phyloP scores from a whole-genome alignment of 2,888 invertebrate genomes.

The Clusia tigrina region DNA sequence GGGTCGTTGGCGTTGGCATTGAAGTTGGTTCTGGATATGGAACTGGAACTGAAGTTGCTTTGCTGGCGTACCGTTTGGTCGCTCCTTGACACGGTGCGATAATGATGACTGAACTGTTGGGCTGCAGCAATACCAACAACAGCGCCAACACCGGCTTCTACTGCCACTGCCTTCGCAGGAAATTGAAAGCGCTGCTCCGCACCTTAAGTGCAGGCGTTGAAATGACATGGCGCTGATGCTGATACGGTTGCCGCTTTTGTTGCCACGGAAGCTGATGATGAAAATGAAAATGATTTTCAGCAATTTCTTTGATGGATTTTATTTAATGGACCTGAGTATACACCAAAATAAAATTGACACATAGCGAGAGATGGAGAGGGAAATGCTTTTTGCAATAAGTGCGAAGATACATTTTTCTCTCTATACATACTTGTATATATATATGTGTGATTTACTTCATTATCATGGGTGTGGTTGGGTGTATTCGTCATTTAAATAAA shows the following conservation, averaged over 20 bases:
- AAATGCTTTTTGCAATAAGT: constrained; percentile 24
- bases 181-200: constrained; percentile 41
- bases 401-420: too few relatives aligned
- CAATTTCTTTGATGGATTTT: constrained; percentile 61
- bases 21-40: too few relatives aligned
- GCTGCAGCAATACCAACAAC: too few relatives aligned
- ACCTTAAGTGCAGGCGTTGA: constrained; percentile 39
- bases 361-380: background rate
- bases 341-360: background rate
- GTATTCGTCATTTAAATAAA: constrained; percentile 44
- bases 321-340: constrained; percentile 47
- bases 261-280: too few relatives aligned
- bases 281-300: constrained; percentile 42
- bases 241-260: constrained; percentile 10
- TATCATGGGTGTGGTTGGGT: constrained; percentile 25
- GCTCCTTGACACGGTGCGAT: too few relatives aligned
- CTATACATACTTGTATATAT: too few relatives aligned
- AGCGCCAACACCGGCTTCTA: background rate
- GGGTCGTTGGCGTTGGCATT: constrained; percentile 4
- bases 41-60: too few relatives aligned
- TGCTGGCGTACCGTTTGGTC: too few relatives aligned
- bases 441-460: too few relatives aligned
- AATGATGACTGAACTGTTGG: too few relatives aligned
- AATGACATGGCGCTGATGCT: constrained; percentile 45
- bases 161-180: constrained; percentile 41